A percentile compares a stretch with the other conserved stretches of the same genome.
These are phyloP conservation scores for Callimorpha dominula DNA, from an alignment of 2,888 invertebrate species.

Conservation along the genomic window DNA sequence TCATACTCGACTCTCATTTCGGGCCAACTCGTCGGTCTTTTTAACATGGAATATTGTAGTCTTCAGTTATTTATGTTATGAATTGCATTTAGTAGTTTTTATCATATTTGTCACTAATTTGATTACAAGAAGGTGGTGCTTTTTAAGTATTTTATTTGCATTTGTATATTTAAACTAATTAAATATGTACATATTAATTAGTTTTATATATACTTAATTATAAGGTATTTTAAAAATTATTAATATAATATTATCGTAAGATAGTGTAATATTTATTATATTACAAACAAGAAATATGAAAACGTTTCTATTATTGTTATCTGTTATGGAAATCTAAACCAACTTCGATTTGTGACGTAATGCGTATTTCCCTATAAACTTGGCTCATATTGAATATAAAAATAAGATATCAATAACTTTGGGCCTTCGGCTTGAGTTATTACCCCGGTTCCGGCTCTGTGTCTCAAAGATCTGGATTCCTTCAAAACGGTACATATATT, in stretches of 20 bases:
- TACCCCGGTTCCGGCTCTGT: constrained; percentile 1
- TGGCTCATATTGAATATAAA: constrained; percentile 5
- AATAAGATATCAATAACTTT: constrained; percentile 9
- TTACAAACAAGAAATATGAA: neutral
- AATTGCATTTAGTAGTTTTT: constrained; percentile 47
- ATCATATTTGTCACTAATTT: too few relatives aligned
- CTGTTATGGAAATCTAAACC: constrained; percentile 6
- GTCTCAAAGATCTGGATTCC: constrained; percentile 11
- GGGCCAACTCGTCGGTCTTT: constrained; percentile 85
- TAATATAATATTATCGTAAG: too few relatives aligned
- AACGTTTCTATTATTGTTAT: neutral
- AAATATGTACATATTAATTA: too few relatives aligned
- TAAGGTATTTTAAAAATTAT: too few relatives aligned
- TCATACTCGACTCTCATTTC: constrained; percentile 68
- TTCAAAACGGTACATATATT: constrained; percentile 13
- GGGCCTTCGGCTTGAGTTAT: constrained; percentile 5
- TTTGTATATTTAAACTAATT: too few relatives aligned
- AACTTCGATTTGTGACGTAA: neutral
- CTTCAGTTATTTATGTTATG: constrained; percentile 74
- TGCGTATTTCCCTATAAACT: neutral
- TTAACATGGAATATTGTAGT: constrained; percentile 80
- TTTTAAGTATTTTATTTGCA: too few relatives aligned
- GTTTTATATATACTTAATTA: too few relatives aligned
- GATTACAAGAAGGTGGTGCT: too few relatives aligned
- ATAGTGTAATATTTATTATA: too few relatives aligned